phyloP scores from a whole-genome alignment of 2,113 vertebrate genomes.

The Willisornis vidua region DNA sequence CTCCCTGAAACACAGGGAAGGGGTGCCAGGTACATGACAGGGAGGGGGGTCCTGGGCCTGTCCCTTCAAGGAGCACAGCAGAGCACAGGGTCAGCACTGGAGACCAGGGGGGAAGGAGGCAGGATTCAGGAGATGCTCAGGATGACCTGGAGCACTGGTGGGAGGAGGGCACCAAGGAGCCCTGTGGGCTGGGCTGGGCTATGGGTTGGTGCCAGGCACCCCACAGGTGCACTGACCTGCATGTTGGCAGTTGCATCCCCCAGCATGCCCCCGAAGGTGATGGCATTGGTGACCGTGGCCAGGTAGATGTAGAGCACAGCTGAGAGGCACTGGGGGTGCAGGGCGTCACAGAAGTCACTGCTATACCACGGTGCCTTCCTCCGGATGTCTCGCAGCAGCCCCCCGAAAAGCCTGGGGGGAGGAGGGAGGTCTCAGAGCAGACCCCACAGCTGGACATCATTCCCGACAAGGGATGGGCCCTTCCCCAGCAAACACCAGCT shows the following conservation, averaged over 20 bases:
- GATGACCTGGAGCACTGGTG: rapidly evolving
- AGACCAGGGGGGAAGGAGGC: rapidly evolving
- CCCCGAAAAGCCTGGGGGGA: constrained; percentile 74
- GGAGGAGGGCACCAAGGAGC: not conserved
- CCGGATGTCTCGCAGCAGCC: constrained; percentile 74
- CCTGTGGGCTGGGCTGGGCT: rapidly evolving
- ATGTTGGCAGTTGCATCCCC: constrained; percentile 77
- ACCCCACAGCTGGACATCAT: rapidly evolving
- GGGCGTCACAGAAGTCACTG: constrained; percentile 77
- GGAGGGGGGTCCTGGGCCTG: rapidly evolving
- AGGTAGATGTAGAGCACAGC: constrained; percentile 82
- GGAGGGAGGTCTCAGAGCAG: not conserved
- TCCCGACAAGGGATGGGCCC: not conserved
- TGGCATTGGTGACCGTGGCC: constrained; percentile 77
- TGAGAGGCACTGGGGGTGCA: constrained; percentile 79
- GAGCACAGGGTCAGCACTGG: not conserved
- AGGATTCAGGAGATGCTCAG: rapidly evolving
- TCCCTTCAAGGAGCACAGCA: rapidly evolving
- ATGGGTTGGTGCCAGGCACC: not conserved
- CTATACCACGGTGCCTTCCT: constrained; percentile 76
- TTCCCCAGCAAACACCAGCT: not conserved
- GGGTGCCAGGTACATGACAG: rapidly evolving
- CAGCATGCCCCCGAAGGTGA: constrained; percentile 82
- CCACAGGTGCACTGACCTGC: constrained; percentile 38
- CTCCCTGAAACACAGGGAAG: constrained; percentile 64